Percentiles rank a stretch among this genome's conserved stretches.
phyloP scores from a whole-genome alignment of 1,140 invertebrate species.

The Drosophila guanche region DNA sequence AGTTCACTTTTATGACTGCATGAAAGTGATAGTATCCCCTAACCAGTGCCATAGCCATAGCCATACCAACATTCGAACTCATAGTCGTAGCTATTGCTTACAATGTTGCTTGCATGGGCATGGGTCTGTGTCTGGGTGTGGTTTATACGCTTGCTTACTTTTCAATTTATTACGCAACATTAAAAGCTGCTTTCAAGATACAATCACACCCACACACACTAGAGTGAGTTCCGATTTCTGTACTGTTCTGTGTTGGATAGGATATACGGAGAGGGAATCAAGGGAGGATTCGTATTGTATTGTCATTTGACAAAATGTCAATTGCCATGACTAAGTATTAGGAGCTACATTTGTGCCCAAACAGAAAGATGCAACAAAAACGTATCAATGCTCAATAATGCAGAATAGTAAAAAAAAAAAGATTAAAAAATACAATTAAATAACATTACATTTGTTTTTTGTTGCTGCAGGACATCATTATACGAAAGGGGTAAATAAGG shows the following conservation, averaged over 20 bases:
- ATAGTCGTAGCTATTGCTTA: slow-evolving; percentile 2
- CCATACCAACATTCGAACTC: neutral
- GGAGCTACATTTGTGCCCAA: slow-evolving; percentile 33
- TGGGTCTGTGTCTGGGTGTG: slow-evolving; percentile 25
- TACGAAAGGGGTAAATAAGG: too few relatives aligned
- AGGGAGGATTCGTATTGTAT: slow-evolving; percentile 42
- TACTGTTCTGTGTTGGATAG: slow-evolving; percentile 7
- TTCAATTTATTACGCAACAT: slow-evolving; percentile 77
- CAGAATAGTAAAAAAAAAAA: too few relatives aligned
- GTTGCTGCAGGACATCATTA: too few relatives aligned
- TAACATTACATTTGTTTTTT: too few relatives aligned
- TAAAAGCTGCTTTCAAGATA: slow-evolving; percentile 52
- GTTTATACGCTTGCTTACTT: slow-evolving; percentile 73
- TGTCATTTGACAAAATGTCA: slow-evolving; percentile 74
- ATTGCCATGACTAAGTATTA: slow-evolving; percentile 69
- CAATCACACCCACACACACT: slow-evolving; percentile 21
- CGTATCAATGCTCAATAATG: neutral
- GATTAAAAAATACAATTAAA: too few relatives aligned
- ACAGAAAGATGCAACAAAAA: slow-evolving; percentile 10
- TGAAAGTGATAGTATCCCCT: slow-evolving; percentile 72
- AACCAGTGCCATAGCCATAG: slow-evolving; percentile 43
- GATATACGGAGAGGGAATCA: neutral
- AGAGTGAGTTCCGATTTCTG: slow-evolving; percentile 29
- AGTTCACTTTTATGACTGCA: slow-evolving; percentile 70
- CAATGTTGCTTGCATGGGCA: slow-evolving; percentile 8